Evolutionary conservation across 2,113 vertebrate genomes (phyloP), one percentile per base, ranked within the genome.

Genomic region (Melanotaenia duboulayi): DNA sequence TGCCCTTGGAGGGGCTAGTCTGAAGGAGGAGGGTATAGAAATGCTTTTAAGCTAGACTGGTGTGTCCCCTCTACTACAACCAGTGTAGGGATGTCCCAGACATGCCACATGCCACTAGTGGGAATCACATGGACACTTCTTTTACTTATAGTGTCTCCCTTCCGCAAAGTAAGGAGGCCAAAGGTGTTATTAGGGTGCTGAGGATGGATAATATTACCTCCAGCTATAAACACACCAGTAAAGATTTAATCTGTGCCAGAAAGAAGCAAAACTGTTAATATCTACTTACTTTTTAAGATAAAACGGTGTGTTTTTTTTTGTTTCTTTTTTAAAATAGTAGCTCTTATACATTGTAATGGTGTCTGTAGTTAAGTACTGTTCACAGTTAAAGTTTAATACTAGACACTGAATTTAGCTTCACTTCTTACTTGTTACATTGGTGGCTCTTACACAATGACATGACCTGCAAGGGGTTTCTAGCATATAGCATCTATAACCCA

Each of bases 41-140:
- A 54, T 24, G 11, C 60, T 9, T 40, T 48, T 0, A 22, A 65
- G 52, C 44, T 16, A 56, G 60, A 77, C 74, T 83, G 71, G 59
- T 46, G 79, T 62, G 75, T 79, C 56, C 56, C 76, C 32, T 69
- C 63, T 24, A 71, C 65, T 81, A 76, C 71, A 11, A 51, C 13
- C n/a, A 68, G 58, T 14, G 3, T 2, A 67, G 89, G 86, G 89
- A 81, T 88, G 71, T 83, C 90, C 87, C 80, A 78, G 74, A 84
- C 77, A 80, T 71, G 80, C 69, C 35, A 50, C 76, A 73, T 78
- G 64, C 81, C 78, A 23, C 66, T 59, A 70, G 49, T 57, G 62
- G 48, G 44, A 67, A 59, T 64, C 71, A 80, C 71, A 28, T 74
- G 64, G 57, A 62, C 67, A 65, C 28, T 39, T 66, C 65, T 79